A percentile compares a stretch with the other conserved stretches of the same genome.
Conservation (phyloP, 2,888 invertebrate genomes). For the Cataglyphis rosenhaueri region DNA sequence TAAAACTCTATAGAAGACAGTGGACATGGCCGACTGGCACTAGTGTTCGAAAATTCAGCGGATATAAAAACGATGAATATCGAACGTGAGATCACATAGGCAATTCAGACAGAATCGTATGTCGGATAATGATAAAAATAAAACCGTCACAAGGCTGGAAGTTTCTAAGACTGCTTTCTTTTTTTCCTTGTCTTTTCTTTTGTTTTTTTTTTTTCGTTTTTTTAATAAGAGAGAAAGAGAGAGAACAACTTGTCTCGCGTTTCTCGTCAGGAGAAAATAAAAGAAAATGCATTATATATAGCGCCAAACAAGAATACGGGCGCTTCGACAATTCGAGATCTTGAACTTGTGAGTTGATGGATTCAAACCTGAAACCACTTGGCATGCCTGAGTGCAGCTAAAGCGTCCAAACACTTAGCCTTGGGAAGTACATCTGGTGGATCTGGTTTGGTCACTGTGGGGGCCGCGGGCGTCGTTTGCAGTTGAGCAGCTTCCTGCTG, state of each 20-base stretch:
- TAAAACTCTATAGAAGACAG: slow-evolving; percentile 32
- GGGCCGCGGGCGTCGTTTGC: slow-evolving; percentile 89
- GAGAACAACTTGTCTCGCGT: slow-evolving; percentile 79
- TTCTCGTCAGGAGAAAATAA: slow-evolving; percentile 71
- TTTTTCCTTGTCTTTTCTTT: slow-evolving; percentile 39
- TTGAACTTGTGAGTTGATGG: slow-evolving; percentile 84
- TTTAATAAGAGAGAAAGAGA: slow-evolving; percentile 71
- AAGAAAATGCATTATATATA: slow-evolving; percentile 71
- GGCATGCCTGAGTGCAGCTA: slow-evolving; percentile 99
- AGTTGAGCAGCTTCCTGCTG: slow-evolving; percentile 85
- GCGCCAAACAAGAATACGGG: slow-evolving; percentile 65
- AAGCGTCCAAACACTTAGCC: slow-evolving; percentile 99
- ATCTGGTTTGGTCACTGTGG: slow-evolving; percentile 91
- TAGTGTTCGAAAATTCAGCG: slow-evolving; percentile 32
- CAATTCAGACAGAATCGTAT: slow-evolving; percentile 75
- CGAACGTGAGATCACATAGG: slow-evolving; percentile 79
- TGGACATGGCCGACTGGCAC: slow-evolving; percentile 68
- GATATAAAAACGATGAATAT: slow-evolving; percentile 58
- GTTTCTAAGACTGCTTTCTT: slow-evolving; percentile 83
- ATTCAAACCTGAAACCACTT: slow-evolving; percentile 99
- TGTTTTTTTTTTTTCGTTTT: slow-evolving; percentile 59
- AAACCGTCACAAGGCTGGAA: slow-evolving; percentile 84
- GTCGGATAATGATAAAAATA: slow-evolving; percentile 74
- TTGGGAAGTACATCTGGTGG: slow-evolving; percentile 98
- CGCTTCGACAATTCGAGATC: slow-evolving; percentile 73